Conservation (phyloP, 2,888 invertebrate genomes). For the Noctua comes region DNA sequence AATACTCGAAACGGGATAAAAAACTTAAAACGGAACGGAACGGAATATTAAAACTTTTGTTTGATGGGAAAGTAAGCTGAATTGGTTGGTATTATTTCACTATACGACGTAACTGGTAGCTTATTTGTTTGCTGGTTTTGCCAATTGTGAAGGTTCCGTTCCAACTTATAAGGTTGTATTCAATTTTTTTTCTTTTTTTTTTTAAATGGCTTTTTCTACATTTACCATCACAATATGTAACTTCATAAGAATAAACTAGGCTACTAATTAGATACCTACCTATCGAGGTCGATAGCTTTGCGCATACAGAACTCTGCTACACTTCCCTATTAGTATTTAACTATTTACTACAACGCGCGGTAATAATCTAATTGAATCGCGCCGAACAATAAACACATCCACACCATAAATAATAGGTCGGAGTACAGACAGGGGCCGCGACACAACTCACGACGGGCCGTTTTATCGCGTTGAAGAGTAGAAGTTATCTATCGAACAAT, state of each 20-base stretch:
- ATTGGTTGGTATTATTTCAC: neutral
- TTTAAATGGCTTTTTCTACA: neutral
- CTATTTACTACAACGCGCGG: neutral
- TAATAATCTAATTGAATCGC: conserved; percentile 4
- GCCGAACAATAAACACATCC: conserved; percentile 12
- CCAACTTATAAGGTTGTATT: no score
- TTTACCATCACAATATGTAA: neutral
- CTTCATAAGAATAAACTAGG: conserved; percentile 1
- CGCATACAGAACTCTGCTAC: neutral
- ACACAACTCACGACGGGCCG: conserved; percentile 39
- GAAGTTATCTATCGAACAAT: conserved; percentile 73
- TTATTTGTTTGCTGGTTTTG: no score
- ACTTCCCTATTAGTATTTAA: neutral
- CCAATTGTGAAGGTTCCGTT: no score
- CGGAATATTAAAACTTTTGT: neutral
- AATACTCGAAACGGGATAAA: no score
- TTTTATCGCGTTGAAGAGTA: conserved; percentile 50
- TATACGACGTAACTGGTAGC: no score
- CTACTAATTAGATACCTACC: neutral
- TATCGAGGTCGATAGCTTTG: neutral
- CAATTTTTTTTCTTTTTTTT: no score
- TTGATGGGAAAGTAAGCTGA: neutral
- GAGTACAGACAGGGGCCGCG: neutral
- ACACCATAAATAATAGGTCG: conserved; percentile 2
- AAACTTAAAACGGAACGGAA: no score